Evolutionary conservation across 2,797 vertebrate species (phyloP).

Genomic region (Esox lucius): DNA sequence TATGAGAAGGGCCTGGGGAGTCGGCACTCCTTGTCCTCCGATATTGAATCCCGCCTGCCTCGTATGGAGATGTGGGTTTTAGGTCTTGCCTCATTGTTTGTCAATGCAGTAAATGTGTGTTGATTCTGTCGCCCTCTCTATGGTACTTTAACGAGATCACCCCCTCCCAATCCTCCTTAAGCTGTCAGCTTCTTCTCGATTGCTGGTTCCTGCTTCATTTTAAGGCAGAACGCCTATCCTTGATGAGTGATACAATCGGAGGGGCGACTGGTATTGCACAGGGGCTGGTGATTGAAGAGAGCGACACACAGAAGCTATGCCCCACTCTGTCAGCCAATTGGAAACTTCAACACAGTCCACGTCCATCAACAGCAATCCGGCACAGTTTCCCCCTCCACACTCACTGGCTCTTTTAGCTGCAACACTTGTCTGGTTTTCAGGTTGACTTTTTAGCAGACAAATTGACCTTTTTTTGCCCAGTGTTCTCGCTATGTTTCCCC

Average conservation of each 20-base stretch:
- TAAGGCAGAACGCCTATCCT: not conserved
- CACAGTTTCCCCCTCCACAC: not conserved
- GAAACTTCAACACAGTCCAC: not conserved
- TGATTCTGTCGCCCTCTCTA: constrained; percentile 15
- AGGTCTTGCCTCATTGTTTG: constrained; percentile 50
- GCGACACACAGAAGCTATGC: not conserved
- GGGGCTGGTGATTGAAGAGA: not conserved
- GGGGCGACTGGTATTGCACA: not conserved
- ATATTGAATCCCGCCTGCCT: constrained; percentile 66
- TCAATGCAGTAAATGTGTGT: constrained; percentile 51
- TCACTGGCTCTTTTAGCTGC: not conserved
- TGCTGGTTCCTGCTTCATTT: constrained; percentile 9
- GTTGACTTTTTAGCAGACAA: not conserved
- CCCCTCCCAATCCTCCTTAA: constrained; percentile 21
- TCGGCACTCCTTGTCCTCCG: constrained; percentile 52
- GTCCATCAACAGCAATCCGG: constrained; percentile 1
- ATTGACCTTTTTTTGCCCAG: constrained; percentile 16
- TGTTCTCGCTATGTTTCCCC: constrained; percentile 9
- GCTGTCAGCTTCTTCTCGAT: constrained; percentile 41
- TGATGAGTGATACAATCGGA: not conserved
- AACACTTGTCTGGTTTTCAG: constrained; percentile 18
- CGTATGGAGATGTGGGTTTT: constrained; percentile 46
- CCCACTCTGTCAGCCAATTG: not conserved
- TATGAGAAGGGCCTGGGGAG: constrained; percentile 63
- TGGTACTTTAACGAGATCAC: constrained; percentile 48